These are phyloP conservation scores for Catostylus mosaicus DNA, from an alignment of 30 jellyfish, hydroid and myxozoan genomes.

Conservation along the genomic window DNA sequence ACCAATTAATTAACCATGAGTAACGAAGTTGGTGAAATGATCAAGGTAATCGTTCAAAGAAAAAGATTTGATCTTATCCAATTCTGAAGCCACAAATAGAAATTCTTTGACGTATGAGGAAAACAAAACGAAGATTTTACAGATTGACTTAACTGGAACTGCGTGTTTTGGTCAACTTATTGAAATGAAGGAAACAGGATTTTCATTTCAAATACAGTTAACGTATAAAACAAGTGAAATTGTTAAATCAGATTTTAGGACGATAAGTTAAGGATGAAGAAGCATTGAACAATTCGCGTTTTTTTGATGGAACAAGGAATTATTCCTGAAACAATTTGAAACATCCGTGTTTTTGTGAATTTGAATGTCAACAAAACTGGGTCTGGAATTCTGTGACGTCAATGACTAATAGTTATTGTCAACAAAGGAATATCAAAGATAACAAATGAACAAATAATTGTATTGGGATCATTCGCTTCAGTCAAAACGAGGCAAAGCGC, in stretches of 20 bases:
- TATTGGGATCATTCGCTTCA: too few species aligned
- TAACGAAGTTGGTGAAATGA: neutral
- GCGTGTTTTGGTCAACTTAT: neutral
- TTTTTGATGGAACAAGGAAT: neutral
- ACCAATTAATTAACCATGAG: neutral
- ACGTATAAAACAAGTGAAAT: neutral
- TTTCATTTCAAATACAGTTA: neutral
- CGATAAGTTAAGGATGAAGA: neutral
- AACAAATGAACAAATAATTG: too few species aligned
- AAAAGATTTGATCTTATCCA: neutral
- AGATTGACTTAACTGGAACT: neutral
- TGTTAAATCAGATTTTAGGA: neutral
- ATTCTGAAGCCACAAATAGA: neutral
- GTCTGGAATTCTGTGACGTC: too few species aligned
- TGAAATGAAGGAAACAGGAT: neutral
- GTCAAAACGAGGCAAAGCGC: too few species aligned
- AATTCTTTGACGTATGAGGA: neutral
- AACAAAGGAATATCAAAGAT: too few species aligned
- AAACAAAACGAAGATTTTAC: neutral
- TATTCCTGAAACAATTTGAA: neutral
- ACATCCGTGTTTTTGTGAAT: too few species aligned
- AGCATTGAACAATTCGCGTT: neutral
- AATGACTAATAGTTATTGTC: too few species aligned
- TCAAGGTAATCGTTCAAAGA: neutral
- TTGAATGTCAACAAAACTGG: too few species aligned